A percentile compares a stretch with the other conserved stretches of the same genome.
These are phyloP conservation scores for Moxostoma hubbsi DNA, from an alignment of 2,797 vertebrate genomes.

Conservation along the genomic window DNA sequence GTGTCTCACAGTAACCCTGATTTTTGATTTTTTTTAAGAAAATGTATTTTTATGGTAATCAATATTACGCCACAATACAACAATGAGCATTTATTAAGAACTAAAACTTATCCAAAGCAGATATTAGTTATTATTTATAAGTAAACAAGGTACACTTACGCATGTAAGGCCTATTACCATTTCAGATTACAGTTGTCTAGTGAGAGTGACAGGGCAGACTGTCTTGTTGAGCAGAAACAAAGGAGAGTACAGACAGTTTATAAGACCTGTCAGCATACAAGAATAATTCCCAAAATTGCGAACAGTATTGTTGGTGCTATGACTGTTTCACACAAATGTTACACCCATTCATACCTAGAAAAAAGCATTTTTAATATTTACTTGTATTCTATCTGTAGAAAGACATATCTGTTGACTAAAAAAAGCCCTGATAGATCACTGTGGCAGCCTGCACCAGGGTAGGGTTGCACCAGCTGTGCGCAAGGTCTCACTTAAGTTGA, in stretches of 20 bases:
- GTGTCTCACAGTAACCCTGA: too few species aligned
- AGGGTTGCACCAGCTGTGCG: too few species aligned
- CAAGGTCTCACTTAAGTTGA: too few species aligned
- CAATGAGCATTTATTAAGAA: not conserved
- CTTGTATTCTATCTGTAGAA: not conserved
- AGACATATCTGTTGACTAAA: not conserved
- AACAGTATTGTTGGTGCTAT: not conserved
- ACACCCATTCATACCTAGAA: not conserved
- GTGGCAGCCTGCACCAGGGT: constrained; percentile 13
- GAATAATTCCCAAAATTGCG: not conserved
- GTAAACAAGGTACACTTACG: not conserved
- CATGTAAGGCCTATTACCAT: not conserved
- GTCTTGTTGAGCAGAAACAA: not conserved
- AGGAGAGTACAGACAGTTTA: not conserved
- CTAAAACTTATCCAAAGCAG: not conserved
- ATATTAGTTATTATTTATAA: not conserved
- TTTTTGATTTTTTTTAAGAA: too few species aligned
- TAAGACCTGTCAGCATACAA: not conserved
- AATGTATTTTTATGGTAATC: too few species aligned
- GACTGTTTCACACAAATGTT: not conserved
- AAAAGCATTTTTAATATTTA: not conserved
- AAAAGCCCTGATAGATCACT: constrained; percentile 8
- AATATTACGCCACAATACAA: not conserved
- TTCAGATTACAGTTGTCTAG: not conserved
- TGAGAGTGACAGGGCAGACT: not conserved